A percentile compares a stretch with the other conserved stretches of the same genome.
Evolutionary conservation across 2,113 vertebrate genomes (phyloP).

Genomic region (Apteryx mantelli): DNA sequence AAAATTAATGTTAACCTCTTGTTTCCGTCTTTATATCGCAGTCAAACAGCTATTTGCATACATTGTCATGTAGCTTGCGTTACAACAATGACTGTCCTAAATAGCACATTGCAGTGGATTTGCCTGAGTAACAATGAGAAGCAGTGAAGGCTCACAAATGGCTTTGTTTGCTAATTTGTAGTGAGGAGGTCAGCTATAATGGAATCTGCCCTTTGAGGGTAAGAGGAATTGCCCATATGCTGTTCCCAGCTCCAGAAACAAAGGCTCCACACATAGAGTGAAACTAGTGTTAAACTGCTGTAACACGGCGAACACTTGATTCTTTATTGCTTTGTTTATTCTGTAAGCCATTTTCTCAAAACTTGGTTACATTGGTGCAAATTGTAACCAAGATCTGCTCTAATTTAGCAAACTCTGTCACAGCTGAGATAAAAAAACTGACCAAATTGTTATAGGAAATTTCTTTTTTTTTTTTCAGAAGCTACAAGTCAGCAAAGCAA

Average conservation of each 20-base stretch:
- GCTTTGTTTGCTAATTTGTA: slow-evolving; percentile 68
- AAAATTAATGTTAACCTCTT: not conserved
- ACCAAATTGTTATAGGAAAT: not conserved
- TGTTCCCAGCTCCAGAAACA: slow-evolving; percentile 68
- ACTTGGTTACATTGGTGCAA: slow-evolving; percentile 52
- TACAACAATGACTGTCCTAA: slow-evolving; percentile 30
- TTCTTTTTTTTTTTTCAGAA: not conserved
- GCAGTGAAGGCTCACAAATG: slow-evolving; percentile 52
- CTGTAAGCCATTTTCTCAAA: slow-evolving; percentile 63
- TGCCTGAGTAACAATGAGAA: slow-evolving; percentile 52
- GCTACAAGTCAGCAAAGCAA: not conserved
- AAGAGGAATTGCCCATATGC: slow-evolving; percentile 65
- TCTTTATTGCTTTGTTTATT: slow-evolving; percentile 72
- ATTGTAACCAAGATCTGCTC: slow-evolving; percentile 16
- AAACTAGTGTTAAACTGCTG: slow-evolving; percentile 54
- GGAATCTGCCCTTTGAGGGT: slow-evolving; percentile 70
- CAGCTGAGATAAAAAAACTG: not conserved
- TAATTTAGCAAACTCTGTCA: not conserved
- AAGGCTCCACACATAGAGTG: slow-evolving; percentile 53
- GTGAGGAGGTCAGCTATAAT: slow-evolving; percentile 56
- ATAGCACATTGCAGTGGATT: slow-evolving; percentile 24
- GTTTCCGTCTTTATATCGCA: not conserved
- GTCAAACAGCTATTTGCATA: not conserved
- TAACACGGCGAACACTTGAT: slow-evolving; percentile 41
- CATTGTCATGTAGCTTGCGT: not conserved